phyloP scores from a whole-genome alignment of 2,888 invertebrate genomes.

The Nycteola revayana region DNA sequence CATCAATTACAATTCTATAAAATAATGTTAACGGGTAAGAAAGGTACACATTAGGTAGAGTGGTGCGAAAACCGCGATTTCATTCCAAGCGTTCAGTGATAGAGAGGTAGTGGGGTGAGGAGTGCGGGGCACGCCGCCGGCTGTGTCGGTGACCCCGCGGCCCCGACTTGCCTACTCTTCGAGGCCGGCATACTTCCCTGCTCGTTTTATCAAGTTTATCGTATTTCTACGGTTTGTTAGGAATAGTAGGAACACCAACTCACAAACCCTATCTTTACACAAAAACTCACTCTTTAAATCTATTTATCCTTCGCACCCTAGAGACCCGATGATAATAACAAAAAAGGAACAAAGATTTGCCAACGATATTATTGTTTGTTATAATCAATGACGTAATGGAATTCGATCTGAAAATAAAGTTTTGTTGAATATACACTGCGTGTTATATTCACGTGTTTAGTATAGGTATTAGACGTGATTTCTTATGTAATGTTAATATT shows the following conservation, averaged over 20 bases:
- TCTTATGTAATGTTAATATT: too few species aligned
- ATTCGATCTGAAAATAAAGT: background rate
- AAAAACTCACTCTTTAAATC: too few species aligned
- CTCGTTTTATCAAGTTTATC: constrained; percentile 38
- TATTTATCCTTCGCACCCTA: too few species aligned
- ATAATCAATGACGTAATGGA: constrained; percentile 6
- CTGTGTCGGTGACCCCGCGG: constrained; percentile 75
- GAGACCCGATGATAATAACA: too few species aligned
- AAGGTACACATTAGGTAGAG: constrained; percentile 20
- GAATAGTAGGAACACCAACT: constrained; percentile 1
- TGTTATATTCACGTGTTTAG: too few species aligned
- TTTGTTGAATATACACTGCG: background rate
- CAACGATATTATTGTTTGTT: background rate
- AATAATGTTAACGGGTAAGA: background rate
- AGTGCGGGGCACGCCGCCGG: constrained; percentile 41
- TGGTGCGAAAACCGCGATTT: constrained; percentile 33
- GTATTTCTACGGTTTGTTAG: constrained; percentile 25
- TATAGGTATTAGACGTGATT: too few species aligned
- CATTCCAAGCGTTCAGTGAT: constrained; percentile 41
- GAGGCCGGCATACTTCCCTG: constrained; percentile 53
- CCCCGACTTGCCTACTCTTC: constrained; percentile 57
- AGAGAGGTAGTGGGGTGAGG: constrained; percentile 37
- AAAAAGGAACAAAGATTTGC: too few species aligned
- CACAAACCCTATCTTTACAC: too few species aligned
- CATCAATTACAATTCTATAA: too few species aligned